phyloP scores from a whole-genome alignment of 2,113 vertebrate species.

The Globicephala melas region DNA sequence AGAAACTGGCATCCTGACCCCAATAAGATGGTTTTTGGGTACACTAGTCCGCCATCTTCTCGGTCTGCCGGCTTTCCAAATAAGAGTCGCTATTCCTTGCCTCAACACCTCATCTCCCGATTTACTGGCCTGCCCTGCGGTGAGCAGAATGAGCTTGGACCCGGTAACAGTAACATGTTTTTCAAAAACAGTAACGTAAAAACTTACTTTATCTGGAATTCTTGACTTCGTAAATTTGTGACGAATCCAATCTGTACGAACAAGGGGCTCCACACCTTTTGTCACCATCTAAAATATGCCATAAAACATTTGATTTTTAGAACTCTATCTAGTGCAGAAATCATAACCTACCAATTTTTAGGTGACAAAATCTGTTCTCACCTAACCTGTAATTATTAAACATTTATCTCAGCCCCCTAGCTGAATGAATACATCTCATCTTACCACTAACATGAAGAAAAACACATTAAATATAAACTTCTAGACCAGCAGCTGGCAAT shows the following conservation, averaged over 20 bases:
- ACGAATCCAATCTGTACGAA: slow-evolving; percentile 70
- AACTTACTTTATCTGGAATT: slow-evolving; percentile 83
- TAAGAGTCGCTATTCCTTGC: no score
- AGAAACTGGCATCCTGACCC: no score
- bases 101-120: no score
- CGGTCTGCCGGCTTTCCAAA: no score
- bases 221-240: slow-evolving; percentile 84
- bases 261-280: slow-evolving; percentile 58
- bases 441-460: not conserved
- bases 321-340: not conserved
- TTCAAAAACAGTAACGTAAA: not conserved
- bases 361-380: not conserved
- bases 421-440: not conserved
- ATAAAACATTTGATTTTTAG: not conserved
- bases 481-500: not conserved
- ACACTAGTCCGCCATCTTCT: no score
- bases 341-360: not conserved
- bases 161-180: not conserved
- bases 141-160: no score
- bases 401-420: not conserved
- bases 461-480: not conserved
- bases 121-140: no score
- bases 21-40: no score
- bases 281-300: slow-evolving; percentile 73
- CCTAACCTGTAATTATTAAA: not conserved